Conservation (phyloP, 2,888 invertebrate genomes). For the Bhutanitis thaidina region DNA sequence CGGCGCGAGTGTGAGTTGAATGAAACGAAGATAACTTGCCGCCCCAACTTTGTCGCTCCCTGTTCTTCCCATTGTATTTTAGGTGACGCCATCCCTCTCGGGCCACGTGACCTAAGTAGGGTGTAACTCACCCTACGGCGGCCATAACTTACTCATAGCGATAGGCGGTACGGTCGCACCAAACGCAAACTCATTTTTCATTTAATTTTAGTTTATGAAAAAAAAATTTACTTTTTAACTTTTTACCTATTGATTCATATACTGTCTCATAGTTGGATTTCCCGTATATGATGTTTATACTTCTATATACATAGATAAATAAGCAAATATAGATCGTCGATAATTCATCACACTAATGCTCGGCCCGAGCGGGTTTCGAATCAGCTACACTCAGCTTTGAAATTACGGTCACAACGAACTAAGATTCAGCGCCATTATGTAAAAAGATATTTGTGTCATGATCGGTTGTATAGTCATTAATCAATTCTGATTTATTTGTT, state of each 20-base stretch:
- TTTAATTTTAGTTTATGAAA: conserved; percentile 35
- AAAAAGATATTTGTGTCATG: no score
- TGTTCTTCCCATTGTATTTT: conserved; percentile 43
- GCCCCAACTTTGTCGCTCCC: conserved; percentile 67
- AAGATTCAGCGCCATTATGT: no score
- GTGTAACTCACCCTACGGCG: conserved; percentile 79
- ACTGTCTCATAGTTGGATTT: background rate
- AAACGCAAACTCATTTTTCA: conserved; percentile 63
- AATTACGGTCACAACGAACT: no score
- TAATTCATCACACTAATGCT: no score
- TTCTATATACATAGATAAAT: no score
- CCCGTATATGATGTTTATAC: no score
- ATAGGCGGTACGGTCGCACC: conserved; percentile 76
- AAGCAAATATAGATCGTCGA: no score
- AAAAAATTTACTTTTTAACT: background rate
- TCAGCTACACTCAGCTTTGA: no score
- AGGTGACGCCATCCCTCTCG: conserved; percentile 57
- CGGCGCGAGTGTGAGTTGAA: conserved; percentile 78
- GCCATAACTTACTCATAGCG: conserved; percentile 80
- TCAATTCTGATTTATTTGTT: no score
- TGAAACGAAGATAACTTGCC: conserved; percentile 80
- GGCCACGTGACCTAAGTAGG: conserved; percentile 79
- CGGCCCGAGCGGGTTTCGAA: no score
- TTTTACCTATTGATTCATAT: background rate
- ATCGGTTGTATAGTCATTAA: no score